A percentile compares a stretch with the other conserved stretches of the same genome.
phyloP scores from a whole-genome alignment of 2,888 invertebrate genomes.

The Willowsia nigromaculata region DNA sequence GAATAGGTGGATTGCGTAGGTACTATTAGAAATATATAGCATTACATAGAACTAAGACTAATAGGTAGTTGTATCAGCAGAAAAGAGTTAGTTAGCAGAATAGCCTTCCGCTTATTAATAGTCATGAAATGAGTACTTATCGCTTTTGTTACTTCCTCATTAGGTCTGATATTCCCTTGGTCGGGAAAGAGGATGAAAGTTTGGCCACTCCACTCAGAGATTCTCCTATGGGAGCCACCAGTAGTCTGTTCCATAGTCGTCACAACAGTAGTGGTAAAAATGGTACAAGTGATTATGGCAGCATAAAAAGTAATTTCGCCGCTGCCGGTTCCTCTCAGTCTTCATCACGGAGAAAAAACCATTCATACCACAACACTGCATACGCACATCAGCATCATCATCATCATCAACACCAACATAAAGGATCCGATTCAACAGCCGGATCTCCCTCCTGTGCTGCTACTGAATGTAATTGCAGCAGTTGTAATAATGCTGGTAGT shows the following conservation, averaged over 20 bases:
- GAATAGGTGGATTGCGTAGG: too few relatives aligned
- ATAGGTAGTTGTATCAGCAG: too few relatives aligned
- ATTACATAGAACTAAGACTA: too few relatives aligned
- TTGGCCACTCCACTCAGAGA: not conserved
- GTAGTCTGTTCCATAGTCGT: not conserved
- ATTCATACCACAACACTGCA: slow-evolving; percentile 54
- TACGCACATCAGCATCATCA: slow-evolving; percentile 25
- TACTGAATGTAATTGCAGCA: not conserved
- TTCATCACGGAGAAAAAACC: not conserved
- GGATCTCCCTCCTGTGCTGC: not conserved
- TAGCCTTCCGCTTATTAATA: too few relatives aligned
- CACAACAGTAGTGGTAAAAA: not conserved
- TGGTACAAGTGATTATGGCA: slow-evolving; percentile 21
- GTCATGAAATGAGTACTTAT: too few relatives aligned
- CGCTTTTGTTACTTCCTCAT: not conserved
- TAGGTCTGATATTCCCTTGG: slow-evolving; percentile 44
- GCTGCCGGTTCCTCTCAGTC: not conserved
- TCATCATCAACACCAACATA: not conserved
- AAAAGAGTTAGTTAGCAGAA: too few relatives aligned
- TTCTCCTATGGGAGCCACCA: slow-evolving; percentile 2
- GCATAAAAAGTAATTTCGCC: not conserved
- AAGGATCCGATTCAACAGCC: not conserved
- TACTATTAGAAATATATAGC: too few relatives aligned
- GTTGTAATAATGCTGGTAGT: not conserved
- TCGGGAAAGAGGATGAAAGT: slow-evolving; percentile 24